phyloP scores from a whole-genome alignment of 2,113 vertebrate species.

The Chroicocephalus ridibundus region DNA sequence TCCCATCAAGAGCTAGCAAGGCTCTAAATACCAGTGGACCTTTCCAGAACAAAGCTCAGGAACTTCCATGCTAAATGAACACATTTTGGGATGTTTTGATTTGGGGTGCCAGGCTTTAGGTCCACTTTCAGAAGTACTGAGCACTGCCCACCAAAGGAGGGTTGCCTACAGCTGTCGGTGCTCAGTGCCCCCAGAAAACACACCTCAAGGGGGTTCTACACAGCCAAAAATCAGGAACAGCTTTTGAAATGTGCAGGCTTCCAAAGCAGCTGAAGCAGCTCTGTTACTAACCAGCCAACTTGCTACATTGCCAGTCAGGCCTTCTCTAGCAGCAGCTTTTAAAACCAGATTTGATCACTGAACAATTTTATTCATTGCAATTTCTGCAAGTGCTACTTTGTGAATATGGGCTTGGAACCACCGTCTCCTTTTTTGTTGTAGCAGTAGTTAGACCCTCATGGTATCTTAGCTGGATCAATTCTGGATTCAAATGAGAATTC shows the following conservation, averaged over 20 bases:
- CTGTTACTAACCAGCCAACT: background rate
- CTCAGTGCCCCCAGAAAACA: background rate
- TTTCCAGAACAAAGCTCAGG: background rate
- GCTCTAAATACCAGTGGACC: background rate
- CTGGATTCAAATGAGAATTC: background rate
- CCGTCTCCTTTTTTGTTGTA: background rate
- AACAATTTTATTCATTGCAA: background rate
- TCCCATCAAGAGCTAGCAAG: background rate
- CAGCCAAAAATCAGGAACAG: background rate
- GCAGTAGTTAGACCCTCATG: background rate
- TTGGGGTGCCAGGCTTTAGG: background rate
- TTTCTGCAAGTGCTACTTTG: background rate
- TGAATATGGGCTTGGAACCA: background rate
- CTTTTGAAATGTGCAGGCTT: background rate
- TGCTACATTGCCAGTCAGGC: background rate
- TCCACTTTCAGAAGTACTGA: background rate
- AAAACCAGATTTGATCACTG: background rate
- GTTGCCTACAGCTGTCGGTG: background rate
- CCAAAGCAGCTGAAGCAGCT: background rate
- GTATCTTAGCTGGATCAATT: background rate
- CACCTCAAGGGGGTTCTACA: background rate
- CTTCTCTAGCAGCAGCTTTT: background rate
- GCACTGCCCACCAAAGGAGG: background rate
- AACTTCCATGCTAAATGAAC: background rate
- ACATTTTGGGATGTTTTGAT: background rate